Base-by-base conservation (phyloP, 1,140 invertebrate genomes). In the Drosophila ficusphila region DNA sequence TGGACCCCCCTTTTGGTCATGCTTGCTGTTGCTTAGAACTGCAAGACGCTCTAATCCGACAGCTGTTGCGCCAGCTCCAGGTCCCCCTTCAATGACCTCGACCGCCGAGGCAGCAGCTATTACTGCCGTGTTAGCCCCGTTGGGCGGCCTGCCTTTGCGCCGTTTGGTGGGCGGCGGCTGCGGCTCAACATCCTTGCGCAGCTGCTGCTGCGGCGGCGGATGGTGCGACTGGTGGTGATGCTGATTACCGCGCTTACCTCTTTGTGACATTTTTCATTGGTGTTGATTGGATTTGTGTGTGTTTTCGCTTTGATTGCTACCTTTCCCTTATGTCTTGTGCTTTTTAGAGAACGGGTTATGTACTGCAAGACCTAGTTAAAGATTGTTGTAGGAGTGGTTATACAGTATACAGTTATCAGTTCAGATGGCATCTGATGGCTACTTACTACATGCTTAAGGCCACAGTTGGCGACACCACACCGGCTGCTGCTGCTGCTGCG, bases 261-360 rank as follows among this genome's bases (percentile, higher is more conserved):
- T 90, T 91, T 91, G 91, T 91, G 91, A 91, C 91, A 91, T 91
- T 81, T 89, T 89, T 91, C 81, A 89, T 90, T 90, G 86, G 83
- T 85, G 79, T 83, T 79, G 79, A 73, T 89, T 76, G 62, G 69
- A 76, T 86, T 64, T 71, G 58, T 88, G 60, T 81, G 60, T 74
- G 58, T 85, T 74, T 67, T 25, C 38, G 73, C 44, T 75, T 82
- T 54, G 75, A 29, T 72, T 85, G 57, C 65, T 64, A 31, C 47
- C 14, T 62, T 67, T 57, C 23, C 60, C 56, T 44, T 47, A 48
- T 53, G 16, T 79, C 34, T 75, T 51, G 57, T 68, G 42, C 60
- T 61, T 46, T 33, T 68, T 34, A 67, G 36, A 51, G 34, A 65
- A 75, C 38, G 49, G 71, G 70, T 57, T 72, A 23, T 56, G 29